Evolutionary conservation across 1,140 invertebrate genomes (phyloP).

Genomic region (Episyrphus balteatus): DNA sequence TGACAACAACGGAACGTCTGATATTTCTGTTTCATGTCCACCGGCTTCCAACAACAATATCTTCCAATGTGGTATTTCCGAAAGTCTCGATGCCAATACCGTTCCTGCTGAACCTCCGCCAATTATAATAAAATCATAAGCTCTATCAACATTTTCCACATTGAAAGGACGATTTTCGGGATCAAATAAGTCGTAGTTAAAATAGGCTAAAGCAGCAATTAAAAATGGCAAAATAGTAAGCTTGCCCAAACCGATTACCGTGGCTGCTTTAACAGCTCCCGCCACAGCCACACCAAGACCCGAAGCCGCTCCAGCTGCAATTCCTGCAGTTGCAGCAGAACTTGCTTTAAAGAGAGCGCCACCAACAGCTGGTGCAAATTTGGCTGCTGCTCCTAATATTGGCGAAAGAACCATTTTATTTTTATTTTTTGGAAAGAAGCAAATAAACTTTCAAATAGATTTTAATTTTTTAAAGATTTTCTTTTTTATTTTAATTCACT

Average conservation of each 20-base stretch:
- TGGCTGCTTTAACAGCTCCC: conserved; percentile 54
- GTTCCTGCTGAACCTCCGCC: conserved; percentile 79
- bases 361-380: conserved; percentile 17
- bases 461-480: not conserved
- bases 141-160: conserved; percentile 46
- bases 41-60: conserved; percentile 80
- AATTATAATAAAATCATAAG: conserved; percentile 72
- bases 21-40: conserved; percentile 71
- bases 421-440: conserved; percentile 5
- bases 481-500: not conserved
- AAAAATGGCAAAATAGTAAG: conserved; percentile 65
- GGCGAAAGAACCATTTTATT: conserved; percentile 26
- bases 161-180: conserved; percentile 70
- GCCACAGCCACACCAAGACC: conserved; percentile 40
- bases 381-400: conserved; percentile 24
- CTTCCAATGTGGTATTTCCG: conserved; percentile 65
- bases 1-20: conserved; percentile 71
- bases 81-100: conserved; percentile 73
- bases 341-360: conserved; percentile 31
- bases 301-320: conserved; percentile 25
- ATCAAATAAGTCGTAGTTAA: conserved; percentile 75
- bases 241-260: conserved; percentile 56
- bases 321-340: conserved; percentile 24
- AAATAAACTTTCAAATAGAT: not conserved
- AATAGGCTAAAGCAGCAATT: conserved; percentile 67